phyloP scores from a whole-genome alignment of 2,888 invertebrate genomes.

The Cheilosia scutellata region DNA sequence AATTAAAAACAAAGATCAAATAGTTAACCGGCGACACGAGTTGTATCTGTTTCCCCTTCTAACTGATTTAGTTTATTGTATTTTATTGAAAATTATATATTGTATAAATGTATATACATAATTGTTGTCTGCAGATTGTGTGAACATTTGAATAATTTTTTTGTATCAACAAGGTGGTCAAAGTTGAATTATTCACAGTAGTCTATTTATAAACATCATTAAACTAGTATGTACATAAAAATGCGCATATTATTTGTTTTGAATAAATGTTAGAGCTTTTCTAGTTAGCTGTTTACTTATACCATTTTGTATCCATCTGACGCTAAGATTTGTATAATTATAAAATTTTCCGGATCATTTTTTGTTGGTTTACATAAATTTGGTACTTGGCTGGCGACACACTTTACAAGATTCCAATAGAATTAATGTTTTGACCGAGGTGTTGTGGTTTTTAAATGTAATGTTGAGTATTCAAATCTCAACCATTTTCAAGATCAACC shows the following conservation, averaged over 20 bases:
- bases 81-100: slow-evolving; percentile 1
- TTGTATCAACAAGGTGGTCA: slow-evolving; percentile 2
- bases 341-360: neutral
- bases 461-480: no score
- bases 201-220: neutral
- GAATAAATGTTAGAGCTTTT: neutral
- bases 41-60: slow-evolving; percentile 3
- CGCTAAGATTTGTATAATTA: slow-evolving; percentile 1
- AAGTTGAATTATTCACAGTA: slow-evolving; percentile 4
- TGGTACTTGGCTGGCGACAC: no score
- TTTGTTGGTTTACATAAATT: no score
- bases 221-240: neutral
- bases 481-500: no score
- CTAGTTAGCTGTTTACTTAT: neutral
- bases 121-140: slow-evolving; percentile 4
- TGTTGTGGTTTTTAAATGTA: no score
- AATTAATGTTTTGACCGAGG: no score
- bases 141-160: neutral
- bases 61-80: slow-evolving; percentile 16
- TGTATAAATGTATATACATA: no score
- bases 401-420: no score
- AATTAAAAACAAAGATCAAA: slow-evolving; percentile 17
- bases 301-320: neutral
- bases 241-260: slow-evolving; percentile 8
- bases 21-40: slow-evolving; percentile 2